Percentiles rank a stretch among this genome's conserved stretches.
Evolutionary conservation across 2,113 vertebrate species (phyloP).

Genomic region (Myanophis thanlyinensis): DNA sequence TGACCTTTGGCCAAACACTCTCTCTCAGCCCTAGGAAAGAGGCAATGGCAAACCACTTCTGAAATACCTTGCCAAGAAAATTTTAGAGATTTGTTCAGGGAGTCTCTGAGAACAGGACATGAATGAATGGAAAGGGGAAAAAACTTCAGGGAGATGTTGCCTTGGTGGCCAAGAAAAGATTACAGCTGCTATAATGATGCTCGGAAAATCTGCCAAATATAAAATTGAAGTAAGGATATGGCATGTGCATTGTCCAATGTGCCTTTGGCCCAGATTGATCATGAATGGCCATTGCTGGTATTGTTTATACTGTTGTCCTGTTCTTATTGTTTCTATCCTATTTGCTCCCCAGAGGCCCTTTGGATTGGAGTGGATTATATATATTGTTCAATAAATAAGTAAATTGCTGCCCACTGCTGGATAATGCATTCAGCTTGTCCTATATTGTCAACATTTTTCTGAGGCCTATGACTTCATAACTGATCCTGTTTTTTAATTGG

Average conservation of each 20-base stretch:
- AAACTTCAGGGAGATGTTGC: slow-evolving; percentile 11
- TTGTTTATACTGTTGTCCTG: background rate
- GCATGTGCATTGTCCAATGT: background rate
- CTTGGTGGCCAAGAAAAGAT: slow-evolving; percentile 11
- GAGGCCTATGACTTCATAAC: background rate
- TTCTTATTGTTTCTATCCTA: background rate
- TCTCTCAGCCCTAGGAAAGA: background rate
- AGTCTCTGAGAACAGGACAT: background rate
- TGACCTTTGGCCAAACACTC: background rate
- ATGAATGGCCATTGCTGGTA: background rate
- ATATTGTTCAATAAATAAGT: background rate
- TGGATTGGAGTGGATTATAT: background rate
- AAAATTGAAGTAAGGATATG: background rate
- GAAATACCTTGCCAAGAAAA: background rate
- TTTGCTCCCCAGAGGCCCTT: background rate
- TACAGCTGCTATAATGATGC: background rate
- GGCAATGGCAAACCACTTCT: background rate
- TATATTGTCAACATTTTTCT: background rate
- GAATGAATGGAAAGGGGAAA: background rate
- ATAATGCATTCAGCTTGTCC: background rate
- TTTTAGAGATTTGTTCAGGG: background rate
- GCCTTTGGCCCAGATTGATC: background rate
- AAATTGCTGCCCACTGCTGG: background rate
- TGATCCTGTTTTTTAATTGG: background rate
- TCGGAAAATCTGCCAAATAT: slow-evolving; percentile 4